Evolutionary conservation across 2,888 invertebrate genomes (phyloP).

Genomic region (Euphydryas editha): DNA sequence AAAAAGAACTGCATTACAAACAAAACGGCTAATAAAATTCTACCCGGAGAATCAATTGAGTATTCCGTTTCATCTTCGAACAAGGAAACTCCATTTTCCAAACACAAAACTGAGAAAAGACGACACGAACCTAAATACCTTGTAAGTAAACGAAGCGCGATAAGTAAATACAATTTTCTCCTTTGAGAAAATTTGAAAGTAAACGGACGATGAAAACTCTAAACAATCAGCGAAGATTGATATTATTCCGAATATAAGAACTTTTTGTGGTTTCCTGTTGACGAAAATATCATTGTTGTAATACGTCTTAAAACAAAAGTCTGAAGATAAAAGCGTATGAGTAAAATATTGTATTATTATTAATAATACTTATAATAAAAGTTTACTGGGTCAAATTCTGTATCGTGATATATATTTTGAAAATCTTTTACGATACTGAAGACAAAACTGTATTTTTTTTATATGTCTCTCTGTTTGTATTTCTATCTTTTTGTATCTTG

Average conservation of each 20-base stretch:
- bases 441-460: too few relatives aligned
- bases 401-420: too few relatives aligned
- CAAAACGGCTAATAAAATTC: conserved; percentile 64
- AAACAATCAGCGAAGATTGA: conserved; percentile 53
- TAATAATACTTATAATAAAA: too few relatives aligned
- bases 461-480: too few relatives aligned
- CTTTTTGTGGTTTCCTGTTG: conserved; percentile 5
- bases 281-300: not conserved
- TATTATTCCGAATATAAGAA: conserved; percentile 13
- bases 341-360: too few relatives aligned
- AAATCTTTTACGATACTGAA: too few relatives aligned
- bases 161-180: conserved; percentile 77
- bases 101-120: conserved; percentile 74
- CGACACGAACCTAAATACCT: conserved; percentile 79
- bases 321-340: too few relatives aligned
- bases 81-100: conserved; percentile 81
- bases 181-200: conserved; percentile 71
- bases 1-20: conserved; percentile 56
- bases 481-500: too few relatives aligned
- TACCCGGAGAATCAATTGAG: conserved; percentile 71
- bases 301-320: not conserved
- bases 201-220: conserved; percentile 69
- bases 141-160: conserved; percentile 81
- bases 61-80: conserved; percentile 70
- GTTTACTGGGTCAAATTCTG: too few relatives aligned